Evolutionary conservation across 2,888 invertebrate species (phyloP), one percentile per base, ranked within the genome.

Genomic region (Eumerus sabulonum): DNA sequence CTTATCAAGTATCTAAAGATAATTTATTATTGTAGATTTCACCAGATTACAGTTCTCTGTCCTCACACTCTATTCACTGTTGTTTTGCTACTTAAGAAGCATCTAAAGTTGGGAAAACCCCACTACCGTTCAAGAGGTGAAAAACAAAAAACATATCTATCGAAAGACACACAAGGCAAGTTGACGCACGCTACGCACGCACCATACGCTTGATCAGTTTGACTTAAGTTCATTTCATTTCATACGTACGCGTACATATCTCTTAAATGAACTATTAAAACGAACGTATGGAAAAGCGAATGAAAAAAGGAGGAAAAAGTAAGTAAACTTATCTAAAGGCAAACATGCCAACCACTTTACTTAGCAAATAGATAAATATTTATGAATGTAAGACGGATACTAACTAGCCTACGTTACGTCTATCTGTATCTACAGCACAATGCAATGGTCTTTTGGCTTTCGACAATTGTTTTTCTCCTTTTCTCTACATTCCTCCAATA

Each of bases 11-110:
- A n/a, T n/a, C n/a, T n/a, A 73, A 77, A 77, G 77, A 77, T 72
- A 67, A 77, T 77, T 77, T 77, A 77, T 77, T 73, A 77, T 77
- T 73, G 77, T 77, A 73, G 62, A 73, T 77, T 73, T 73, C 67
- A 77, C 63, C 42, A 77, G 77, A 77, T 77, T 77, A 77, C 63
- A 57, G 42, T 50, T 53, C 13, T 50, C 47, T 17, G 14, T 27
- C 14, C 9, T 36, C 44, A 12, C 13, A 18, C 18, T 9, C 16
- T 38, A 19, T 59, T 50, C 45, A 45, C n/a, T 54, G 54, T 70
- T 71, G 62, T 54, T 71, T 63, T 62, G 70, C 70, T 71, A 63
- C 70, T 71, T 71, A 62, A 71, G 70, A 63, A 70, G 68, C 60
- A 45, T 17, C 51, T 7, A 59, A 42, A 59, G 62, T 45, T 70